Evolutionary conservation across 2,797 vertebrate genomes (phyloP).

Genomic region (Diceros bicornis): DNA sequence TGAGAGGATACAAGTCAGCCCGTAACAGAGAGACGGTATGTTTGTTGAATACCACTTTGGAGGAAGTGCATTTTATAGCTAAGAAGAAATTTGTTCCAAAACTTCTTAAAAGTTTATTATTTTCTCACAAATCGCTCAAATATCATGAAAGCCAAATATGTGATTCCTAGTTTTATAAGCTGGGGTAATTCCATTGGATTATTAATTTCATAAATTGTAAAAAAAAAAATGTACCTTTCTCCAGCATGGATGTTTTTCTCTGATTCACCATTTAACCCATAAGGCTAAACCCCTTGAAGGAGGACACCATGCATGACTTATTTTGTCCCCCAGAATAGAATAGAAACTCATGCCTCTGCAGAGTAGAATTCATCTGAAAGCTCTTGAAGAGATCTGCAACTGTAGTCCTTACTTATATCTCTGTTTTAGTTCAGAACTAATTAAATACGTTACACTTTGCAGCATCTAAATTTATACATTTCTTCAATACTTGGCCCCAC

Average conservation of each 20-base stretch:
- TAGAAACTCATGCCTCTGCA: not conserved
- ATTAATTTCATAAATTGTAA: not conserved
- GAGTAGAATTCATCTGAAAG: slow-evolving; percentile 8
- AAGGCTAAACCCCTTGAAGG: not conserved
- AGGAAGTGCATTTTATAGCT: not conserved
- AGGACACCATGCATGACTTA: not conserved
- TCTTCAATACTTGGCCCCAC: not conserved
- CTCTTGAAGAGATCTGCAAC: not conserved
- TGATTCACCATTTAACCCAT: not conserved
- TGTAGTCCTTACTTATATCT: not conserved
- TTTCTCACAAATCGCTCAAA: not conserved
- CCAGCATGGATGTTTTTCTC: not conserved
- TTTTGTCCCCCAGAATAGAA: not conserved
- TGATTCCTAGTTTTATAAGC: not conserved
- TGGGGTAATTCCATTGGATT: not conserved
- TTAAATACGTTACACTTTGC: not conserved
- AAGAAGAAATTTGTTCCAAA: not conserved
- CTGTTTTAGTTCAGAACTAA: not conserved
- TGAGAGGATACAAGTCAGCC: not conserved
- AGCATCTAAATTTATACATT: not conserved
- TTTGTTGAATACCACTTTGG: not conserved
- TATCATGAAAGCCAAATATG: not conserved
- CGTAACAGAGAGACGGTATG: not conserved
- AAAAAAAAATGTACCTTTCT: not conserved
- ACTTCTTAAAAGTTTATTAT: not conserved